Base-by-base conservation (phyloP, 2,797 vertebrate genomes). In the Muraenolepis orangiensis region DNA sequence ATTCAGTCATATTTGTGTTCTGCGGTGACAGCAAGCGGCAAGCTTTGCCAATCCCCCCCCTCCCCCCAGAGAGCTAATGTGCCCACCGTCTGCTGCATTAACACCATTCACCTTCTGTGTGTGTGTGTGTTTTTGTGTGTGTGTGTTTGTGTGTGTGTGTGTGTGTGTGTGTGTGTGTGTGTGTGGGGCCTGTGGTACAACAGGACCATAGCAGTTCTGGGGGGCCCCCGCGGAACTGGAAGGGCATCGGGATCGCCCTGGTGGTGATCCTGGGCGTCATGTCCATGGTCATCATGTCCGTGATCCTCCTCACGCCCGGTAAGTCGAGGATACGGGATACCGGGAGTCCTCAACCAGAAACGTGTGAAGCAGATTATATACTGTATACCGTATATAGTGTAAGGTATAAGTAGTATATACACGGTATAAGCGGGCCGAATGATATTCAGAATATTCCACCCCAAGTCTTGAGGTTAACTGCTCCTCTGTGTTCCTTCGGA, bases 141-240 rank as follows among this genome's bases (percentile, higher is more conserved):
- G 61, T 72, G 61, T 69, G 18, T 74, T n/a, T 72, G 40, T 34
- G n/a, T 68, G 68, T 69, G 40, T 46, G 10, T 16, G 10, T 46
- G 14, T 46, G 42, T 46, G 42, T 46, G 42, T 71, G n/a, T 76
- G 46, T 76, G n/a, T 26, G 12, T 71, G 57, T 46, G 57, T 38
- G 29, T 51, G 74, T 79, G 28, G 80, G 64, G n/a, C 57, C n/a
- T 26, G n/a, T 26, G 8, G 36, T 4, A 2, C 57, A 7, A 26
- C 90, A 95, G 95, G 93, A 92, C 81, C 84, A 93, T 84, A 89
- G 93, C 20, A 86, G 89, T 76, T 75, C 91, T 67, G 88, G 88
- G 2, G 92, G 92, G n/a, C 92, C 94, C 5, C 95, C 95, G 0
- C 89, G 93, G 77, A 95, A 95, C 87, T 95, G 95, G 95, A 95